Conservation (phyloP, 2,113 vertebrate species). For the Daphoenositta chrysoptera region DNA sequence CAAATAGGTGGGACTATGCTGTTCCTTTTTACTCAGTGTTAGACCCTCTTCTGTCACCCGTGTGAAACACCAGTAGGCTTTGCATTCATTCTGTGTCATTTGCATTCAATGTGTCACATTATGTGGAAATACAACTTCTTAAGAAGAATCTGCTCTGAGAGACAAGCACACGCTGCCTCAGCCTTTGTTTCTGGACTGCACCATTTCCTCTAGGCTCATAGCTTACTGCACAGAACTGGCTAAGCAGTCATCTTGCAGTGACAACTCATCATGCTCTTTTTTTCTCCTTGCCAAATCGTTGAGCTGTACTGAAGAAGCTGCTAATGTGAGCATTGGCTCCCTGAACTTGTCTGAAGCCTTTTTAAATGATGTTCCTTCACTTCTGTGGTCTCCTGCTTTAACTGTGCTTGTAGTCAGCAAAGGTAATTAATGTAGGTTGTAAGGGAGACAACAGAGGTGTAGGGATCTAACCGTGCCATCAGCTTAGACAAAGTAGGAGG, state of each 20-base stretch:
- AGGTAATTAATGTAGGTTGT: not conserved
- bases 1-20: not conserved
- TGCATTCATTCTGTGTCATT: not conserved
- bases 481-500: not conserved
- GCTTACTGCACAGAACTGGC: not conserved
- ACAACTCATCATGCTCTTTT: not conserved
- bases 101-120: not conserved
- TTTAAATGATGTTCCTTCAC: not conserved
- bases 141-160: not conserved
- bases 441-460: not conserved
- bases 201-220: not conserved
- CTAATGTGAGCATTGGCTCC: not conserved
- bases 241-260: not conserved
- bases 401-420: not conserved
- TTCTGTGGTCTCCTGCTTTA: not conserved
- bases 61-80: not conserved
- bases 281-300: not conserved
- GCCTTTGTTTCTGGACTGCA: not conserved
- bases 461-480: not conserved
- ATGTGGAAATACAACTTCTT: not conserved
- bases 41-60: not conserved
- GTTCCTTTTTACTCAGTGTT: not conserved
- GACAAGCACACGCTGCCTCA: not conserved
- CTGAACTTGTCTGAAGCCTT: not conserved
- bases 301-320: not conserved